Base-by-base conservation (phyloP, 2,888 invertebrate genomes). In the Heliconius cydno region DNA sequence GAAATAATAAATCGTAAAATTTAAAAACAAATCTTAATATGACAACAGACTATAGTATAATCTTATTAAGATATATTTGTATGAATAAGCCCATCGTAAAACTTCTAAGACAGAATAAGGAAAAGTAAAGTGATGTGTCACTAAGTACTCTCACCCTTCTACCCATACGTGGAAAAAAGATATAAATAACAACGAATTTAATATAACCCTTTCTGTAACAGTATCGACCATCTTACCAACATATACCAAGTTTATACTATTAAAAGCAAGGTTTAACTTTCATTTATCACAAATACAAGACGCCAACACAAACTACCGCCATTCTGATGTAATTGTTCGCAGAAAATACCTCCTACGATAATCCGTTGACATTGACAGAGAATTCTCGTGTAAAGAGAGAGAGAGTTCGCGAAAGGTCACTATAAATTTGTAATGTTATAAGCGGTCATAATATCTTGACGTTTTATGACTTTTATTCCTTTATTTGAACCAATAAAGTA, bases 401-500 rank as follows among this genome's bases (percentile, higher is more conserved):
- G 74, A 68, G 71, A 76, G 79, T 79, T 71, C 52, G 73, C 73
- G 67, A 79, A 77, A 77, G 77, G 77, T 77, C 77, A 77, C 67
- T 34, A 73, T 79, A 73, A 79, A 76, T 72, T 76, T 79, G 77
- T 79, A 67, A 77, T 57, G n/a, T 75, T 68, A 79, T 7, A 70
- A 71, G 70, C 71, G 65, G 71, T 73, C 79, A 73, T 79, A 79
- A 79, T 77, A 72, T 72, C 77, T 63, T 41, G 72, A 76, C 76
- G 65, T 79, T 81, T 79, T 76, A 81, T 46, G 72, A 67, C 30
- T 67, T 79, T 79, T 76, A 77, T 79, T 73, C 76, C 76, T 80
- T 78, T 81, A 76, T 79, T 73, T 67, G 79, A 72, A 76, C 79
- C 77, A 73, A 79, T 79, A 79, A 79, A 79, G 72, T 72, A 74